These are phyloP conservation scores for Hippocampus mohnikei DNA, from an alignment of 2,113 vertebrate species.

Conservation along the genomic window DNA sequence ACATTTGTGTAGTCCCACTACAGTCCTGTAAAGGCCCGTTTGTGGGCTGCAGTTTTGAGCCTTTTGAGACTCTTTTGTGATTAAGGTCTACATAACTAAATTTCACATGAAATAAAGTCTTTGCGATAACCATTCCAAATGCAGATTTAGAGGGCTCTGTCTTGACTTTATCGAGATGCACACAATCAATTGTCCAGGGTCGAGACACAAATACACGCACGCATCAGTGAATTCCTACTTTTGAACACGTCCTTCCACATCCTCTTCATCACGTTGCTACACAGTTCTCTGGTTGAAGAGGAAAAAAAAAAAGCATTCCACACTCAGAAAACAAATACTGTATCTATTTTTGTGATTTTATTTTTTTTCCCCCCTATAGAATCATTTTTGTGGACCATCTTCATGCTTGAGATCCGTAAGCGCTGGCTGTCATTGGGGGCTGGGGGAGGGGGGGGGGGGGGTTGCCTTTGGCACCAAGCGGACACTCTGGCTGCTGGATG, in stretches of 20 bases:
- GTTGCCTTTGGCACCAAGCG: slow-evolving; percentile 26
- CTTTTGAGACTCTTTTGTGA: too few species aligned
- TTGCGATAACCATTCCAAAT: not conserved
- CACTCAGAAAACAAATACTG: slow-evolving; percentile 46
- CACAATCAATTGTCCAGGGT: not conserved
- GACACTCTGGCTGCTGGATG: slow-evolving; percentile 14
- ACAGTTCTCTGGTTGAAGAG: slow-evolving; percentile 31
- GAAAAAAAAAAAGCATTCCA: slow-evolving; percentile 62
- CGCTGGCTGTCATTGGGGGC: not conserved
- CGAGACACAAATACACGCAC: slow-evolving; percentile 4
- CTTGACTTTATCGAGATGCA: slow-evolving; percentile 3
- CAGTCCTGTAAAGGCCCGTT: not conserved
- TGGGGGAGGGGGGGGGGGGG: slow-evolving; percentile 13
- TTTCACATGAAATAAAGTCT: not conserved
- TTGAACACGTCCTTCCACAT: slow-evolving; percentile 31
- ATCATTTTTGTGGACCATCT: slow-evolving; percentile 29
- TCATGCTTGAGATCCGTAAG: slow-evolving; percentile 41
- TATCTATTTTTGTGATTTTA: slow-evolving; percentile 38
- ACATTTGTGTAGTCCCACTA: not conserved
- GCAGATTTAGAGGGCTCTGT: not conserved
- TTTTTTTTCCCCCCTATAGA: slow-evolving; percentile 1
- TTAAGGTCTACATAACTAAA: too few species aligned
- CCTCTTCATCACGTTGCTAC: slow-evolving; percentile 29
- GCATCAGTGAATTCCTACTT: slow-evolving; percentile 31
- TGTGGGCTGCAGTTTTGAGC: not conserved